Base-by-base conservation (phyloP, 2,797 vertebrate species). In the Enoplosus armatus region DNA sequence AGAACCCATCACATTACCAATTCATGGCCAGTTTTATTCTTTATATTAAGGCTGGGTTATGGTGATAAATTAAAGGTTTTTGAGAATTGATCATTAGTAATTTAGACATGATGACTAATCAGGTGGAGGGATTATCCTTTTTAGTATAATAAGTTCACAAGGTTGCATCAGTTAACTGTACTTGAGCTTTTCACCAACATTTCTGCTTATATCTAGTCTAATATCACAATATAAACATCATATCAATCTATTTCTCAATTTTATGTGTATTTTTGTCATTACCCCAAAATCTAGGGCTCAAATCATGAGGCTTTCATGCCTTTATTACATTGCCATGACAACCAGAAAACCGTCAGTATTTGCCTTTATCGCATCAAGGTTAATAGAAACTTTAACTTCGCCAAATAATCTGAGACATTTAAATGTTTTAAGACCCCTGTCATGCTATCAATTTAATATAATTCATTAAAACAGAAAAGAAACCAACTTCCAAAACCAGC, bases 351-450 rank as follows among this genome's bases (percentile, higher is more conserved):
- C 39, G 22, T 56, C 15, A 16, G 15, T 41, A 31, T 63, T 72
- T 37, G 39, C 29, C 15, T 54, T 41, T 16, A 18, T 12, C 41
- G 18, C 31, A 16, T 29, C 29, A 35, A 5, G 18, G 33, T 63
- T 68, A 8, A 67, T 2, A 61, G 56, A 79, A 74, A 73, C 20
- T 67, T 48, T 35, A 29, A 67, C 56, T 54, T 79, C 69, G 37
- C 11, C n/a, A 45, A 43, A 79, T 43, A n/a, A 54, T 27, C 10
- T 43, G 18, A 24, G 8, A 54, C 14, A 15, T 61, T 43, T 33
- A 7, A 45, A 29, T 2, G 12, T 11, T 37, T 37, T n/a, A 3
- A n/a, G n/a, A 50, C 48, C 59, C 18, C 9, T 29, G 12, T 22
- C 7, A 31, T 29, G 41, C 18, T 22, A 27, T 8, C 4, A 35